Conservation (phyloP, 2,888 invertebrate genomes). For the Marasmarcha lunaedactyla region DNA sequence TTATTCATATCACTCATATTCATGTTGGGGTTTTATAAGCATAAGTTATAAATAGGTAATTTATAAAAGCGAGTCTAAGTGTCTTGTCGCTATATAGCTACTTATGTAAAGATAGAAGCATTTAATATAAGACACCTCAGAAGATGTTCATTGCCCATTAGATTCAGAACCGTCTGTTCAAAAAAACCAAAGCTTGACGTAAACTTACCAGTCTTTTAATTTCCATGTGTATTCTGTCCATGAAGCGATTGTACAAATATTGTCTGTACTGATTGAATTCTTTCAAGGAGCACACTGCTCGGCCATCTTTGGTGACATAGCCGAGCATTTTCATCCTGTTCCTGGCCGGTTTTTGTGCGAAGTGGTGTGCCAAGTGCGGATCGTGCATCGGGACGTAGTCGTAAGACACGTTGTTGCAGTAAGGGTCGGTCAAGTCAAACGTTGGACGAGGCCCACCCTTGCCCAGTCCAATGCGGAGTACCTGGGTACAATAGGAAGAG, state of each 20-base stretch:
- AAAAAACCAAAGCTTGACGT: too few relatives aligned
- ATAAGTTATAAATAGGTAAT: too few relatives aligned
- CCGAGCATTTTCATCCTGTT: slow-evolving; percentile 61
- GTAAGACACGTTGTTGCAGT: slow-evolving; percentile 54
- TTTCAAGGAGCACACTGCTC: slow-evolving; percentile 73
- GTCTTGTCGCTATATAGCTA: too few relatives aligned
- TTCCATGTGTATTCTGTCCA: slow-evolving; percentile 62
- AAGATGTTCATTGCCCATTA: too few relatives aligned
- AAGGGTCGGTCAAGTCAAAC: slow-evolving; percentile 56
- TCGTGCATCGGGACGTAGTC: slow-evolving; percentile 73
- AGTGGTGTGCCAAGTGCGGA: slow-evolving; percentile 66
- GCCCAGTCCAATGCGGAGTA: slow-evolving; percentile 47
- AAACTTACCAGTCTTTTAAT: slow-evolving; percentile 43
- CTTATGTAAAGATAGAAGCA: too few relatives aligned
- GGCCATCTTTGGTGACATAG: slow-evolving; percentile 67
- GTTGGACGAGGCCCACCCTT: slow-evolving; percentile 31
- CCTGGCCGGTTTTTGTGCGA: slow-evolving; percentile 43
- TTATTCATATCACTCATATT: too few relatives aligned
- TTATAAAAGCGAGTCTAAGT: too few relatives aligned
- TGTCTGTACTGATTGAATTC: slow-evolving; percentile 75
- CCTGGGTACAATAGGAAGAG: slow-evolving; percentile 29
- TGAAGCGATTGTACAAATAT: slow-evolving; percentile 66
- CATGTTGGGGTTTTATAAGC: too few relatives aligned
- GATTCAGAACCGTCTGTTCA: too few relatives aligned
- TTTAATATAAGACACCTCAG: too few relatives aligned